phyloP scores from a whole-genome alignment of 2,888 invertebrate species.

The Cosmopolites sordidus region DNA sequence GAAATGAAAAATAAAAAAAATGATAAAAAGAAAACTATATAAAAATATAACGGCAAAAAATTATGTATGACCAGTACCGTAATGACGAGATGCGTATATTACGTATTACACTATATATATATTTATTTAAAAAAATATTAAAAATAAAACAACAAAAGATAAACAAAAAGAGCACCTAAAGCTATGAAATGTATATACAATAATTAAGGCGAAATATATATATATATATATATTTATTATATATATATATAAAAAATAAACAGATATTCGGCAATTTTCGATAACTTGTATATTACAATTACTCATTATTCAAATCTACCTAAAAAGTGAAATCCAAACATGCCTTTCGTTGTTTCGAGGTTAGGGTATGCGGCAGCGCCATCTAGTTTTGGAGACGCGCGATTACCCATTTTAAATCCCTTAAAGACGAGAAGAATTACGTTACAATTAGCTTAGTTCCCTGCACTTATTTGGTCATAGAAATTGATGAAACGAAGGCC shows the following conservation, averaged over 20 bases:
- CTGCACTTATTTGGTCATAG: conserved; percentile 25
- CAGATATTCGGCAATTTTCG: too few relatives aligned
- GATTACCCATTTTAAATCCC: conserved; percentile 6
- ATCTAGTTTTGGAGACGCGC: neutral
- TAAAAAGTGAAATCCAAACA: neutral
- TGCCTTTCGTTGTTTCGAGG: conserved; percentile 1
- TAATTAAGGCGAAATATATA: conserved; percentile 23
- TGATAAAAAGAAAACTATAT: conserved; percentile 33
- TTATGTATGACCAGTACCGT: conserved; percentile 47
- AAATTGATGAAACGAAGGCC: conserved; percentile 13
- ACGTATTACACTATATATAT: conserved; percentile 34
- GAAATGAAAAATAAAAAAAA: conserved; percentile 36
- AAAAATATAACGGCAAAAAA: conserved; percentile 32
- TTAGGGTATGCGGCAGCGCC: neutral
- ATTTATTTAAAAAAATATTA: conserved; percentile 38
- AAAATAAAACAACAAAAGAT: conserved; percentile 45
- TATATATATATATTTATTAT: conserved; percentile 16
- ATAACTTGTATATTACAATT: too few relatives aligned
- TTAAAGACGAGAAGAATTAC: conserved; percentile 8
- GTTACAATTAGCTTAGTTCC: conserved; percentile 20
- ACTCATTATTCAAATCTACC: neutral
- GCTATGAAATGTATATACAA: conserved; percentile 24
- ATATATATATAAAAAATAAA: conserved; percentile 1
- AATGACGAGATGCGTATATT: conserved; percentile 42
- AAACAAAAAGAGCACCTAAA: conserved; percentile 42